Evolutionary conservation across 2,113 vertebrate species (phyloP).

Genomic region (Sorex araneus): DNA sequence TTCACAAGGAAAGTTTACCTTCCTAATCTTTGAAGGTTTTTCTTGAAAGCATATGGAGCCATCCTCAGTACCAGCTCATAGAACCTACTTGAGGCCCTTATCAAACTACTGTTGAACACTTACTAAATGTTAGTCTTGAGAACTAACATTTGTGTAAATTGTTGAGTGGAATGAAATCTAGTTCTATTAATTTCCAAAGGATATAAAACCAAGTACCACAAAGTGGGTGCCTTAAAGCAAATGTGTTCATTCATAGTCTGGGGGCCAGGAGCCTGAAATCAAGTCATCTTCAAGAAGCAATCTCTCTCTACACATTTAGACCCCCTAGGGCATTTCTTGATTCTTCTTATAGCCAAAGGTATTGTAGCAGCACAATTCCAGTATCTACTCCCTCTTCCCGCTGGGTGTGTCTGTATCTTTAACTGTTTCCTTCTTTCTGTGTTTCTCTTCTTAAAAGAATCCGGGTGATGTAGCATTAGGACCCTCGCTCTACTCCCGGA

Average conservation of each 20-base stretch:
- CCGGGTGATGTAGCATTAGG: not conserved
- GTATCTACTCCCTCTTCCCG: not conserved
- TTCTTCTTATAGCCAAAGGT: not conserved
- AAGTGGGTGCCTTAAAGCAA: not conserved
- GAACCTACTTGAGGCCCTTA: slow-evolving; percentile 15
- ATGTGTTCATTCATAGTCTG: not conserved
- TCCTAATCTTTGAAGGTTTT: not conserved
- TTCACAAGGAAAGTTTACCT: too few relatives aligned
- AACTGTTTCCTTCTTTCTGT: not conserved
- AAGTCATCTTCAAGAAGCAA: not conserved
- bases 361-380: not conserved
- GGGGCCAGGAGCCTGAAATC: not conserved
- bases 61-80: slow-evolving; percentile 2
- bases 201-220: not conserved
- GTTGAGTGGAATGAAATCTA: not conserved
- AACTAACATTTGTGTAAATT: not conserved
- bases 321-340: not conserved
- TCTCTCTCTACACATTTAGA: not conserved
- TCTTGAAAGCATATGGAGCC: not conserved
- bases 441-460: not conserved
- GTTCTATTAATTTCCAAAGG: not conserved
- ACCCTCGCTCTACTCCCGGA: not conserved
- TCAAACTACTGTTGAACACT: not conserved
- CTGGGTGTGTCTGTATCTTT: not conserved
- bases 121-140: slow-evolving; percentile 19